Base-by-base conservation (phyloP, 2,888 invertebrate species). In the Drosophila helvetica region DNA sequence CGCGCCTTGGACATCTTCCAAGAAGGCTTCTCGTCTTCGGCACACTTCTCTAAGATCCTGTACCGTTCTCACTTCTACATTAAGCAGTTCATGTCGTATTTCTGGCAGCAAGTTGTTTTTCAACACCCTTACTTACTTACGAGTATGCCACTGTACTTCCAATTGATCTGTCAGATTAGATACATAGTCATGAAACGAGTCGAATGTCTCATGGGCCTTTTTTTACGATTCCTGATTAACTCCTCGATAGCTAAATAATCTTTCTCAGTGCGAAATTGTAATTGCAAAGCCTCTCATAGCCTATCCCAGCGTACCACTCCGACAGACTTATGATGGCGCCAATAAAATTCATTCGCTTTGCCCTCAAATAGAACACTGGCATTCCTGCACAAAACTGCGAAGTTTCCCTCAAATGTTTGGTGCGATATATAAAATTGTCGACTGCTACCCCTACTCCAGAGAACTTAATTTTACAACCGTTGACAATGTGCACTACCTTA, bases 271-370 rank as follows among this genome's bases (percentile, higher is more conserved):
- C 43, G 17, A 27, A 52, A 45, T 25, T 59, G 59, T 5, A 22
- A 33, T 3, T 30, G 30, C 10, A 60, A 46, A 10, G 60, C 54
- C 30, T 19, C 9, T 17, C 33, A 46, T 12, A 60, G 19, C 9
- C n/a, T n/a, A 3, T 33, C 46, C 54, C 53, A 53, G 2, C 22
- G 15, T 18, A 61, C 22, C 3, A 30, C 55, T 8, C 45, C 33
- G 3, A 43, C 12, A 3, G 55, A 22, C 54, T 61, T 61, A 30
- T 61, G 60, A 54, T 61, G 45, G 3, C 60, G 46, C 33, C 56
- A 61, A 45, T 46, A 56, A n/a, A 56, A 56, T 3, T 47, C 33
- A 8, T 46, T 55, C 5, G 46, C 55, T 15, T 60, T 46, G 1
- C 22, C 54, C 10, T 60, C 27, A 45, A 53, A 58, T 19, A 58